phyloP scores from a whole-genome alignment of 1,140 invertebrate species.

The Wiebesia pumilae region DNA sequence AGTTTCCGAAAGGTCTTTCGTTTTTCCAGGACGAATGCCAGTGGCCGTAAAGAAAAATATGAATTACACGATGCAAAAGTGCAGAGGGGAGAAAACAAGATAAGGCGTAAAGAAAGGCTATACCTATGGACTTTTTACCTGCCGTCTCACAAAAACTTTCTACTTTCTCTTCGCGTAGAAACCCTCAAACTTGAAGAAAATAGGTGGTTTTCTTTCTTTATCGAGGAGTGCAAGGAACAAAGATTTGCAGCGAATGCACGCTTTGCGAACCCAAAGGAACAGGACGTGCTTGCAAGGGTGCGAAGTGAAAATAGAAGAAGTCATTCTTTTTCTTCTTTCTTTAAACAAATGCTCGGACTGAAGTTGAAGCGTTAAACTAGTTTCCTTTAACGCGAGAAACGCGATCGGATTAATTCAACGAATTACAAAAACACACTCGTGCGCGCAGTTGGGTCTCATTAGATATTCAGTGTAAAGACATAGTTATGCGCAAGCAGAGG shows the following conservation, averaged over 20 bases:
- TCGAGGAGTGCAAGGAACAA: not conserved
- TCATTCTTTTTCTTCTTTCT: conserved; percentile 17
- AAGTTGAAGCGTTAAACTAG: conserved; percentile 49
- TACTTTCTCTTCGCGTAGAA: conserved; percentile 56
- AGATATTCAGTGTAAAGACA: conserved; percentile 71
- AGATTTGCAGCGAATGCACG: not conserved
- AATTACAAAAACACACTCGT: conserved; percentile 73
- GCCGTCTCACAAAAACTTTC: conserved; percentile 61
- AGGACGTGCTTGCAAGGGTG: conserved; percentile 3
- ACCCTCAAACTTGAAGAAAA: conserved; percentile 15
- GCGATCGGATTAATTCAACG: conserved; percentile 73
- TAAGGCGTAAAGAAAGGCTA: conserved; percentile 25
- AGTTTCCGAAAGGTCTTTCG: conserved; percentile 54
- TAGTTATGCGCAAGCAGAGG: not conserved
- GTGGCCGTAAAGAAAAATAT: conserved; percentile 58
- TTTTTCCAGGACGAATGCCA: conserved; percentile 54
- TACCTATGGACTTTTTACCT: conserved; percentile 57
- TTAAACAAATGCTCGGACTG: not conserved
- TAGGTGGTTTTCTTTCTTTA: conserved; percentile 24
- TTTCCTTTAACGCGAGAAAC: conserved; percentile 65
- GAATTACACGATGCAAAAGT: conserved; percentile 57
- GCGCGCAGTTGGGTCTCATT: conserved; percentile 74
- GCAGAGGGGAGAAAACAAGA: conserved; percentile 26
- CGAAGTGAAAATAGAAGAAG: conserved; percentile 30
- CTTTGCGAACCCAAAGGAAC: not conserved